A percentile compares a stretch with the other conserved stretches of the same genome.
Conservation (phyloP, 1,140 invertebrate genomes). For the Chironomus tepperi region DNA sequence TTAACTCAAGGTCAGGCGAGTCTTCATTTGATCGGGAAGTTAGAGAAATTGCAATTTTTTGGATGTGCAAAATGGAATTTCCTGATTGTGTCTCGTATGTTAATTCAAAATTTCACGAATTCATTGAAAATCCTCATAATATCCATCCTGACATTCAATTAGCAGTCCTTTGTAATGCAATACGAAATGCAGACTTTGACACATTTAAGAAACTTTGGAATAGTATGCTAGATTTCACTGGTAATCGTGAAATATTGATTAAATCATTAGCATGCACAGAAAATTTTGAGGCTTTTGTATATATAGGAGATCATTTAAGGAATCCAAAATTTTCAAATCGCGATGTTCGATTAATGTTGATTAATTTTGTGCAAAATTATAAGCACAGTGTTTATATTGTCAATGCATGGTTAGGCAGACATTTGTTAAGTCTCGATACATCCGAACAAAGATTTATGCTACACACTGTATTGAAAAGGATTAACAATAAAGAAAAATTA, state of each 20-base stretch:
- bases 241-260: neutral
- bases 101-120: neutral
- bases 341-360: too few species aligned
- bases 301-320: too few species aligned
- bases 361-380: too few species aligned
- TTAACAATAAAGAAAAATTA: neutral
- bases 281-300: neutral
- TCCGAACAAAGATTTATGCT: neutral
- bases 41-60: neutral
- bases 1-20: neutral
- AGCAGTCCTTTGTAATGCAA: neutral
- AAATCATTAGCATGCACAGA: neutral
- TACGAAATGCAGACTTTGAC: neutral
- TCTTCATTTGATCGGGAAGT: neutral
- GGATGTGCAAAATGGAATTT: neutral
- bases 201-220: neutral
- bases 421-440: too few species aligned
- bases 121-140: neutral
- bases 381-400: too few species aligned
- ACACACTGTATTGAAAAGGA: neutral
- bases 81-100: neutral
- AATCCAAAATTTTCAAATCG: too few species aligned
- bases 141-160: neutral
- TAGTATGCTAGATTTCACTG: neutral
- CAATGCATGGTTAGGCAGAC: too few species aligned